Base-by-base conservation (phyloP, 2,888 invertebrate genomes). In the Altica lythri region DNA sequence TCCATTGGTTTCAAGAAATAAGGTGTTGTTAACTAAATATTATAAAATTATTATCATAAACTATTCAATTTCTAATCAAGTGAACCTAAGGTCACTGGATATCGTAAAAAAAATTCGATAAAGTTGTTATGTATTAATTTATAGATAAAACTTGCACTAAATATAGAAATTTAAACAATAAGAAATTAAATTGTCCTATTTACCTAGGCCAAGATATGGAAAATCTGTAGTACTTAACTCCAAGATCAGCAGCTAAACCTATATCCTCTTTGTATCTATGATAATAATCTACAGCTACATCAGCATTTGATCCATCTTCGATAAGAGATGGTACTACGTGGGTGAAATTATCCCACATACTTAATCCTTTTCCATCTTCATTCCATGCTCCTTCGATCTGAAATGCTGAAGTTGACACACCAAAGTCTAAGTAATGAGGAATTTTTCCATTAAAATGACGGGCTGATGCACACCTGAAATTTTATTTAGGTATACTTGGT, bases 221-320 rank as follows among this genome's bases (percentile, higher is more conserved):
- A 66, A 84, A 88, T 34, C 84, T 75, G 68, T 83, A 84, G 67
- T 77, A 77, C 37, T 72, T 60, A 4, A 81, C 78, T 0, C 83
- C 83, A 1, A 86, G 72, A 9, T 78, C 67, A 42, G 75, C 78
- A 48, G 86, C 66, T 45, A 84, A 68, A 17, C 72, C 66, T 0
- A 86, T 80, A 62, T 88, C 88, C 14, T 82, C 80, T 61, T 78
- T 77, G 68, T 80, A 82, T 59, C 74, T 78, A 71, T 85, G 81
- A 71, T 85, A 87, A 25, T 85, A 85, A 68, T 88, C 84, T 22
- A 86, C 84, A 0, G 88, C 85, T 0, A 86, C 77, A 58, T 88
- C 85, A 0, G 81, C 86, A 44, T 81, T 86, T 68, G 47, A 42
- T 5, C 50, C 42, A 48, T 61, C 51, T 4, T 6, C 17, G n/a